These are phyloP conservation scores for Sceliomorpha sp. DNA, from an alignment of 2,888 invertebrate genomes.

Conservation along the genomic window DNA sequence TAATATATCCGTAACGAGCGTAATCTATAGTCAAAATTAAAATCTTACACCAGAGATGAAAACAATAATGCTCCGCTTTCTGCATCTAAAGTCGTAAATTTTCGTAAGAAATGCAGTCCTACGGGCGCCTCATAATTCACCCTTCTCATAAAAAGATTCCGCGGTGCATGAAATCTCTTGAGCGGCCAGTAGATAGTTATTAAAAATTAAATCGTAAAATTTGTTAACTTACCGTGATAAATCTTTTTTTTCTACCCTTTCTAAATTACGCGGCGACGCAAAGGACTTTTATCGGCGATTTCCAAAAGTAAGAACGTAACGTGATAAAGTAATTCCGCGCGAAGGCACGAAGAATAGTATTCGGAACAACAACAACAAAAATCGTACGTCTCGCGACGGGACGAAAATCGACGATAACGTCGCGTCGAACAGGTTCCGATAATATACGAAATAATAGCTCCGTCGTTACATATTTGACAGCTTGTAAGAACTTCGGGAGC, in stretches of 20 bases:
- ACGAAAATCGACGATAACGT: too few relatives aligned
- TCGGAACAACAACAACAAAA: too few relatives aligned
- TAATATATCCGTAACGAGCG: constrained; percentile 25
- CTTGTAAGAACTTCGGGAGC: neutral
- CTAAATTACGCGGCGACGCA: too few relatives aligned
- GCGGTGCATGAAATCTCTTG: constrained; percentile 35
- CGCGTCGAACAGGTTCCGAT: too few relatives aligned
- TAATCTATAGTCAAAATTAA: constrained; percentile 42
- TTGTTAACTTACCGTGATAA: constrained; percentile 21
- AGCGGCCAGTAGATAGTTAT: constrained; percentile 34
- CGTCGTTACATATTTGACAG: too few relatives aligned
- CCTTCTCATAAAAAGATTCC: constrained; percentile 46
- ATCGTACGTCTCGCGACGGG: too few relatives aligned
- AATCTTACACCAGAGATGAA: constrained; percentile 27
- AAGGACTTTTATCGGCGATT: too few relatives aligned
- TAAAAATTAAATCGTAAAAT: constrained; percentile 46
- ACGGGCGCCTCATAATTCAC: constrained; percentile 50
- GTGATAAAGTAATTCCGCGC: too few relatives aligned
- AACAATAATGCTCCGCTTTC: constrained; percentile 48
- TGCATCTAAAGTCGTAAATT: constrained; percentile 36
- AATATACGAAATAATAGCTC: too few relatives aligned
- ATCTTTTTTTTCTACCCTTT: constrained; percentile 10
- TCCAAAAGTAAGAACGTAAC: too few relatives aligned
- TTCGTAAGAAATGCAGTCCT: constrained; percentile 43
- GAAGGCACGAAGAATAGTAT: too few relatives aligned